These are phyloP conservation scores for Stenotaenia linearis DNA, from an alignment of 2,888 invertebrate species.

Conservation along the genomic window DNA sequence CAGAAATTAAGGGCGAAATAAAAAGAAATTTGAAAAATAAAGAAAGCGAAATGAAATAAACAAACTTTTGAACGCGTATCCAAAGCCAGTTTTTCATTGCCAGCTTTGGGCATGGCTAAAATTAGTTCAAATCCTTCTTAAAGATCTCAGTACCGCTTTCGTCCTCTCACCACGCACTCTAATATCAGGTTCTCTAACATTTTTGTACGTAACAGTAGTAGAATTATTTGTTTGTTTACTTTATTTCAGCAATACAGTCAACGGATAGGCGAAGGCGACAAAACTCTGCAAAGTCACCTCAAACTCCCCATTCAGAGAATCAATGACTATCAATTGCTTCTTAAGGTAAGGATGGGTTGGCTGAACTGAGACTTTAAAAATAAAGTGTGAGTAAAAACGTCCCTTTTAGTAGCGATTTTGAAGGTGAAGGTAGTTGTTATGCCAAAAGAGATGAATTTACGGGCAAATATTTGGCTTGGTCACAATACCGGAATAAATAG, in stretches of 20 bases:
- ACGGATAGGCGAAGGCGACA: slow-evolving; percentile 73
- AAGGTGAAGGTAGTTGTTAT: background rate
- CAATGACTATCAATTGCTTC: slow-evolving; percentile 89
- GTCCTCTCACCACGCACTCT: background rate
- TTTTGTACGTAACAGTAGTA: background rate
- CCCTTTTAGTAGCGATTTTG: background rate
- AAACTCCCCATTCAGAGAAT: slow-evolving; percentile 91
- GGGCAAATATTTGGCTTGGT: background rate
- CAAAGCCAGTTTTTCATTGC: background rate
- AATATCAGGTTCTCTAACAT: background rate
- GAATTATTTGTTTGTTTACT: background rate
- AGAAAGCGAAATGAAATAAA: background rate
- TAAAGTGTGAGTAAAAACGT: background rate
- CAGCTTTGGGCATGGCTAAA: background rate
- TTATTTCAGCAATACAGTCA: slow-evolving; percentile 68
- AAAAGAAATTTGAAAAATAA: background rate
- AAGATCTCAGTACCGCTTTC: background rate
- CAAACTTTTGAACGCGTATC: background rate
- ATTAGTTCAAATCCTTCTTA: background rate
- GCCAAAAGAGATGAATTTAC: background rate
- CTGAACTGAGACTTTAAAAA: background rate
- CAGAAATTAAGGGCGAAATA: background rate
- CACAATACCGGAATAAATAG: background rate
- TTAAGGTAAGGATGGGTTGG: slow-evolving; percentile 62
- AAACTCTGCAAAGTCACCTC: slow-evolving; percentile 80